A percentile compares a stretch with the other conserved stretches of the same genome.
phyloP scores from a whole-genome alignment of 2,888 invertebrate genomes.

The Calephelis perditalis region DNA sequence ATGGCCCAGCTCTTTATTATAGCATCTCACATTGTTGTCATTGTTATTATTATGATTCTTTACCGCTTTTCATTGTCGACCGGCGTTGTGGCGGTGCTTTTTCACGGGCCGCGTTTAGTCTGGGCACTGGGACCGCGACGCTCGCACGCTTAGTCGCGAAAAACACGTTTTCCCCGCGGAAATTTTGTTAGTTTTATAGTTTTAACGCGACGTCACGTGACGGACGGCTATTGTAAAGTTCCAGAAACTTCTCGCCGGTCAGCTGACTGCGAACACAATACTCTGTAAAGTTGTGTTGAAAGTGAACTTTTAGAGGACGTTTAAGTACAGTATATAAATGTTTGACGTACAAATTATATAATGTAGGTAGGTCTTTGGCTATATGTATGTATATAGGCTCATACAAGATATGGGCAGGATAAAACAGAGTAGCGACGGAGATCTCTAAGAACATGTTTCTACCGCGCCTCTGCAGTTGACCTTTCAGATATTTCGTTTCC shows the following conservation, averaged over 20 bases:
- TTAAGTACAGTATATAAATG: constrained; percentile 1
- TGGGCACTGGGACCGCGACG: constrained; percentile 75
- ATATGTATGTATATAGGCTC: too few relatives aligned
- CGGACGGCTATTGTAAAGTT: constrained; percentile 27
- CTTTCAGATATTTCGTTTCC: too few relatives aligned
- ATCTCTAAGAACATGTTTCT: too few relatives aligned
- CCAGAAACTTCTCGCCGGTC: constrained; percentile 29
- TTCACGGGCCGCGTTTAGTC: constrained; percentile 77
- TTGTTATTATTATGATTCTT: constrained; percentile 79
- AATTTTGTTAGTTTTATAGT: constrained; percentile 55
- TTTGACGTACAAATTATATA: too few relatives aligned
- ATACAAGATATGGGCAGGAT: too few relatives aligned
- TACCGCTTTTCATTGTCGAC: constrained; percentile 78
- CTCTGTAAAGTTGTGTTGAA: constrained; percentile 6
- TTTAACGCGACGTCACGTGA: constrained; percentile 45
- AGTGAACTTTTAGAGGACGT: constrained; percentile 14
- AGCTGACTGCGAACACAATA: constrained; percentile 32
- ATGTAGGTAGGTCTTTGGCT: too few relatives aligned
- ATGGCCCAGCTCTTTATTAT: constrained; percentile 77
- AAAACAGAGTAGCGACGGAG: too few relatives aligned
- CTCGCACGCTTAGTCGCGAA: constrained; percentile 75
- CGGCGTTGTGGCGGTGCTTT: constrained; percentile 77
- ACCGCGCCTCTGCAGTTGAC: too few relatives aligned
- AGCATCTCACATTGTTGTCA: constrained; percentile 79
- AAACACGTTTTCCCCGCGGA: constrained; percentile 70